Evolutionary conservation across 2,888 invertebrate species (phyloP), one percentile per base, ranked within the genome.

Genomic region (Himalopsyche anomala): DNA sequence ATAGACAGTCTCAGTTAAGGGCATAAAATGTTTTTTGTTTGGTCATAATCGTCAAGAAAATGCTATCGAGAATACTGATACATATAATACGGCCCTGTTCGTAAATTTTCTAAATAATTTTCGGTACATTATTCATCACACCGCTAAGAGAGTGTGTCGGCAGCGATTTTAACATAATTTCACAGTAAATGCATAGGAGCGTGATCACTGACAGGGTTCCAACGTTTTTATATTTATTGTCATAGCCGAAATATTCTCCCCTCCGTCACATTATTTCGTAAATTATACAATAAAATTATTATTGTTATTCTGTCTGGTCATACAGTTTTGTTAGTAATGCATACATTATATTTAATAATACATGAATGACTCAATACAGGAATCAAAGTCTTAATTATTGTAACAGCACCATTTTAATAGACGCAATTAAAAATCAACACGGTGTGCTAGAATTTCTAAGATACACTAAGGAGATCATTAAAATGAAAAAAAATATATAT

Each of bases 181-280:
- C 83, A 87, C 87, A 87, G 81, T 87, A 87, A 87, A 85, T 83
- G 51, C 87, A 85, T 40, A 81, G 80, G 85, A 85, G 69, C 87
- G 87, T 85, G 80, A 84, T 74, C 74, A 36, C 15, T 36, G 36
- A 74, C 74, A 36, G 28, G 62, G 62, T 62, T 28, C 9, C 62
- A 19, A 28, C 62, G 62, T 19, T 62, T 62, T 62, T 15, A 36
- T 74, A 74, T 74, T 28, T 85, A 85, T 85, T 85, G 74, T 69
- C 54, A 81, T 81, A 51, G 81, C 81, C 19, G 81, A 54, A 51
- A 54, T 28, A 28, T 19, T 45, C 81, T 81, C 81, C 81, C 45
- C 45, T 19, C n/a, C 11, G 36, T 15, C 28, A 36, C 74, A 74
- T 74, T 74, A 74, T 28, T 74, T 5, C 15, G 12, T 36, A 38